Conservation (phyloP, 2,797 vertebrate species). For the Sarcophilus harrisii region DNA sequence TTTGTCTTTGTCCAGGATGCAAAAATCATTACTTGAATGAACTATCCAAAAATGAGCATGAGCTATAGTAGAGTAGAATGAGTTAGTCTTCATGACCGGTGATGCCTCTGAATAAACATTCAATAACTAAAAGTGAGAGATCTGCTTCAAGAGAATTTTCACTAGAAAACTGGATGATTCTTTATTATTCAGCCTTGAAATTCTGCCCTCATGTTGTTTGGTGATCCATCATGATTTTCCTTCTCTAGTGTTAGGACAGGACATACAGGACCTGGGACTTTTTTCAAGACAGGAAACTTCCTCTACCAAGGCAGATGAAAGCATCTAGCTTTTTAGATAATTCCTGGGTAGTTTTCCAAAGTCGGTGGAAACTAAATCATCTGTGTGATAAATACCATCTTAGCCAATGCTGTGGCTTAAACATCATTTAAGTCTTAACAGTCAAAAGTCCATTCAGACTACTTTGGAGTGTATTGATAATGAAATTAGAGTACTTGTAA, state of each 20-base stretch:
- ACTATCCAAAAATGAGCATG: neutral
- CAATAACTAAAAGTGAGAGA: neutral
- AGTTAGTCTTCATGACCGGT: neutral
- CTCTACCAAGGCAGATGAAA: neutral
- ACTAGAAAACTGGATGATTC: neutral
- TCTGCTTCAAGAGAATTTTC: neutral
- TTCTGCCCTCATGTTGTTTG: neutral
- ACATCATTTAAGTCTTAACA: neutral
- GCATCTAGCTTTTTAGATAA: neutral
- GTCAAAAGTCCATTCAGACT: neutral
- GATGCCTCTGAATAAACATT: neutral
- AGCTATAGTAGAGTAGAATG: neutral
- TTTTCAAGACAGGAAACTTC: neutral
- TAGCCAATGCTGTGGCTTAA: neutral
- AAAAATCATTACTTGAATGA: neutral
- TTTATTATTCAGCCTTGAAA: neutral
- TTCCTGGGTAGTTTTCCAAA: neutral
- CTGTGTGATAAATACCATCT: neutral
- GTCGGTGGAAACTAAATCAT: neutral
- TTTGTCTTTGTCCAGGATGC: neutral
- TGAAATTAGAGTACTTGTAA: neutral
- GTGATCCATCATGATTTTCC: neutral
- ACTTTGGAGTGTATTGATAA: neutral
- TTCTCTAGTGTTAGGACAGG: neutral
- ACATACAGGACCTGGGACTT: neutral